Evolutionary conservation across 2,888 invertebrate species (phyloP).

Genomic region (Epiblema foenella): DNA sequence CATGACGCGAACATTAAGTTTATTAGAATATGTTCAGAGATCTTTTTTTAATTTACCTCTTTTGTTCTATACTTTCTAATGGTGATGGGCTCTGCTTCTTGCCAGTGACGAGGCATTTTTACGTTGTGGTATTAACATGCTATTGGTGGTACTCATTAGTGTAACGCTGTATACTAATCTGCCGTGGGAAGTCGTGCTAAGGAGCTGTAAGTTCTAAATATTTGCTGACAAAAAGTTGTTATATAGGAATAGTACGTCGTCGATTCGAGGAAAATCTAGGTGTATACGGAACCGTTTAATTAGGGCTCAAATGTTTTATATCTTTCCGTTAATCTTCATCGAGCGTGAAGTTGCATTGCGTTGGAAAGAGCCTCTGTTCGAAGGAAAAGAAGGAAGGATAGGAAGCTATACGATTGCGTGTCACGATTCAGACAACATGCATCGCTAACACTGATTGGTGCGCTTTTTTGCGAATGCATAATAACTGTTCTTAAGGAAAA

Average conservation of each 20-base stretch:
- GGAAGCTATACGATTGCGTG: slow-evolving; percentile 49
- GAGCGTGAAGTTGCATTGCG: slow-evolving; percentile 51
- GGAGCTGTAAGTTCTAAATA: slow-evolving; percentile 24
- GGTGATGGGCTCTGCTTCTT: slow-evolving; percentile 9
- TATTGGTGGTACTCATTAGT: slow-evolving; percentile 24
- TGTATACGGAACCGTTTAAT: slow-evolving; percentile 38
- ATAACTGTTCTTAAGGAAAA: slow-evolving; percentile 14
- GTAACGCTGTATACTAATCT: slow-evolving; percentile 6
- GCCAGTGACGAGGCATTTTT: slow-evolving; percentile 25
- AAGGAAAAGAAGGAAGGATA: too few species aligned
- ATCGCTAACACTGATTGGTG: slow-evolving; percentile 13
- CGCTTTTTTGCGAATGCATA: slow-evolving; percentile 15
- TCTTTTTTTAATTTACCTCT: slow-evolving; percentile 22
- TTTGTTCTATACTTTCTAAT: slow-evolving; percentile 36
- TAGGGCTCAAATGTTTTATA: slow-evolving; percentile 34
- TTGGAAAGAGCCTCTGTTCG: slow-evolving; percentile 52
- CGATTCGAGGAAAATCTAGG: slow-evolving; percentile 8
- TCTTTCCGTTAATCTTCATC: slow-evolving; percentile 50
- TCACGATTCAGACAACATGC: slow-evolving; percentile 45
- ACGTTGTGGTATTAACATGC: slow-evolving; percentile 21
- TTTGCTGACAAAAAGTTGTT: slow-evolving; percentile 17
- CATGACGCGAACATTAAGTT: slow-evolving; percentile 17
- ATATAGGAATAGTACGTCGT: slow-evolving; percentile 12
- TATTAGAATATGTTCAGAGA: slow-evolving; percentile 9
- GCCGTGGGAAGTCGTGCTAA: slow-evolving; percentile 29